phyloP scores from a whole-genome alignment of 2,888 invertebrate genomes.

The Peribatodes rhomboidaria region DNA sequence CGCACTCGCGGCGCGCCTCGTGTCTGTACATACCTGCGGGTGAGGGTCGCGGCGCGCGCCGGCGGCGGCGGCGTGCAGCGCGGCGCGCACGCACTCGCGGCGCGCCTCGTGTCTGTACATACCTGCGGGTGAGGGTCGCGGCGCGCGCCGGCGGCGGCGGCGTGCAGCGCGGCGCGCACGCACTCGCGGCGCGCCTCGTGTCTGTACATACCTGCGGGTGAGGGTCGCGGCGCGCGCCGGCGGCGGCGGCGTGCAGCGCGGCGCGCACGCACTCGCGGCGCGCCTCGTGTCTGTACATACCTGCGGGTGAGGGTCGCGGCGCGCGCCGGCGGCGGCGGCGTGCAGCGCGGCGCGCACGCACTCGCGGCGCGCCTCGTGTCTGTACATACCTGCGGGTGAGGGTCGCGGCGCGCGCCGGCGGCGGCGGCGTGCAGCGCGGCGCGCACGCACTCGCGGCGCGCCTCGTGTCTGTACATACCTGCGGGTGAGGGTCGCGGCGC shows the following conservation, averaged over 20 bases:
- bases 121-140: background rate
- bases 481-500: background rate
- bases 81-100: slow-evolving; percentile 86
- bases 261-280: slow-evolving; percentile 47
- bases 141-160: background rate
- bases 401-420: background rate
- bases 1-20: slow-evolving; percentile 79
- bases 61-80: background rate
- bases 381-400: background rate
- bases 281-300: no score
- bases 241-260: background rate
- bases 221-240: background rate
- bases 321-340: slow-evolving; percentile 1
- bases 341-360: background rate
- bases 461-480: no score
- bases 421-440: background rate
- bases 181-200: slow-evolving; percentile 65
- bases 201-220: background rate
- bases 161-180: background rate
- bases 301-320: background rate
- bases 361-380: background rate
- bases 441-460: background rate
- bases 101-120: no score
- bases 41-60: background rate
- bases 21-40: background rate